Conservation (phyloP, 2,888 invertebrate species). For the Marasmarcha lunaedactyla region DNA sequence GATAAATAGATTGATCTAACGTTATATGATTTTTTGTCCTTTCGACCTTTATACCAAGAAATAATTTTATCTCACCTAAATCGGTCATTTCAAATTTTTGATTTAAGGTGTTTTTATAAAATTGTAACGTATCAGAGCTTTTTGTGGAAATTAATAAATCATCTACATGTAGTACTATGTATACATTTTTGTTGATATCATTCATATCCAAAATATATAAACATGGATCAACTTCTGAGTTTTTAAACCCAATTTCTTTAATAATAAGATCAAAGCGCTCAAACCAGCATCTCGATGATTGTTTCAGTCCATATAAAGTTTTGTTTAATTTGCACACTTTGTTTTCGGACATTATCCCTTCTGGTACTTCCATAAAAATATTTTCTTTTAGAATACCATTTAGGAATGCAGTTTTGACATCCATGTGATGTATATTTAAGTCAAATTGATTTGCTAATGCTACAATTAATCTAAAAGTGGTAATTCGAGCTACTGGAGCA, state of each 20-base stretch:
- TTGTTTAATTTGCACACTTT: too few species aligned
- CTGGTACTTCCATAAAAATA: too few species aligned
- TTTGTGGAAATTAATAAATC: constrained; percentile 11
- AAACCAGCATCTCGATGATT: too few species aligned
- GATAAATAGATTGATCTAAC: constrained; percentile 13
- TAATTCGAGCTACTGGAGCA: too few species aligned
- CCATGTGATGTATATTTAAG: too few species aligned
- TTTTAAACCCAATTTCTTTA: constrained; percentile 15
- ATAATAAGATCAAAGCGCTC: too few species aligned
- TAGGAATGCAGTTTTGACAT: too few species aligned
- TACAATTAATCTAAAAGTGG: too few species aligned
- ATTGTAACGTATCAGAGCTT: constrained; percentile 8
- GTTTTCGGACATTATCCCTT: too few species aligned
- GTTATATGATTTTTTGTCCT: constrained; percentile 4
- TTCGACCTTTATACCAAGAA: constrained; percentile 8
- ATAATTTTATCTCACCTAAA: constrained; percentile 13
- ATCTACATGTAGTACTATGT: constrained; percentile 16
- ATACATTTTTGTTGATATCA: constrained; percentile 13
- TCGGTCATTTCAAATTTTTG: constrained; percentile 11
- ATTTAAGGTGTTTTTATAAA: constrained; percentile 8
- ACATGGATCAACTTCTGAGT: constrained; percentile 15
- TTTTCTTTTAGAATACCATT: too few species aligned
- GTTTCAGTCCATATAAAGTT: too few species aligned
- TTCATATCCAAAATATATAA: constrained; percentile 14
- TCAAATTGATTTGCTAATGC: too few species aligned